Evolutionary conservation across 2,113 vertebrate genomes (phyloP), one percentile per base, ranked within the genome.

Genomic region (Myocastor coypus): DNA sequence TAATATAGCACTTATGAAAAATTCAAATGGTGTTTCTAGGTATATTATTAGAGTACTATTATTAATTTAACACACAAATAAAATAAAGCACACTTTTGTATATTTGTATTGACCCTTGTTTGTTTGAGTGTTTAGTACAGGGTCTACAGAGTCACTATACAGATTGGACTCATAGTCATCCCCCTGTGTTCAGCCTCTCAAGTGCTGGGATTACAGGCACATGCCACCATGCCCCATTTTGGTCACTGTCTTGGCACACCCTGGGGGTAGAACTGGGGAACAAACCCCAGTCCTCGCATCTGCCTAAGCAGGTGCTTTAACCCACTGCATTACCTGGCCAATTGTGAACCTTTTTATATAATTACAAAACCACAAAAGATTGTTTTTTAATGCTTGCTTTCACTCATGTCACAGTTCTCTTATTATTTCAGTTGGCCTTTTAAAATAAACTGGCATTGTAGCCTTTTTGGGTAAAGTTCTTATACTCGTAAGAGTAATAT

Each of bases 1-100:
- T 93, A 68, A 32, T 91, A 50, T 40, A 85, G 24, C 22, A n/a
- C 30, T 59, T 92, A 30, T 87, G 52, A 93, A 83, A 71, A 87
- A 93, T 46, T 68, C 22, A 90, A 87, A 57, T 83, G 10, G 22
- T 63, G 19, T 71, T 93, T 91, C 61, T 91, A 52, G 37, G 20
- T 75, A 59, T 57, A 69, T 50, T 71, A 63, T 52, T 91, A 78
- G 75, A 40, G 83, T 80, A 46, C 9, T 66, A 34, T 75, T 42
- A 66, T 61, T 42, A 46, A 77, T 77, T 50, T 77, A 50, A 50
- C 28, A 55, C 71, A 22, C 55, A 11, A 85, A 61, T 8, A 68
- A 37, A 26, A 55, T 32, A 40, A 55, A 83, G 8, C 69, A 75
- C 40, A 28, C 20, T 94, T 94, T 69, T 63, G 83, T 26, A 84